phyloP scores from a whole-genome alignment of 2,797 vertebrate genomes.

The Silurus aristotelis region DNA sequence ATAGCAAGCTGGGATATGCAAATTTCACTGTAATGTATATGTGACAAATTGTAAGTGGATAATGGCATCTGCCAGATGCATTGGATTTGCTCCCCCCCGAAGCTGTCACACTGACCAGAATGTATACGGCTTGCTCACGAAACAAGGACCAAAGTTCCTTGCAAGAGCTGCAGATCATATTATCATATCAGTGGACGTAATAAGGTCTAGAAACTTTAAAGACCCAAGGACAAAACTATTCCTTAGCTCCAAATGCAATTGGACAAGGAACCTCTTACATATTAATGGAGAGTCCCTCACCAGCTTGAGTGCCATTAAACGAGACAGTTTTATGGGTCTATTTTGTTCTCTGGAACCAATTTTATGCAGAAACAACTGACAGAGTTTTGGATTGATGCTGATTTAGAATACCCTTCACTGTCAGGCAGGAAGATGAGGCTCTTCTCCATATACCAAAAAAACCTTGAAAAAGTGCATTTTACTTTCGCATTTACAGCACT shows the following conservation, averaged over 20 bases:
- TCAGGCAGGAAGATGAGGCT: not conserved
- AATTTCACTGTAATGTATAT: no score
- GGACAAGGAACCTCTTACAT: not conserved
- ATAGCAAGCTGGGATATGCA: no score
- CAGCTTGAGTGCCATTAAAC: conserved; percentile 18
- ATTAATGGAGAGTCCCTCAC: conserved; percentile 6
- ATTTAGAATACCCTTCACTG: not conserved
- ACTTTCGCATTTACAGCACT: not conserved
- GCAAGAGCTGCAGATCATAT: not conserved
- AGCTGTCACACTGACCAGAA: not conserved
- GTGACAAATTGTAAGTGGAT: no score
- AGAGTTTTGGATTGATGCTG: conserved; percentile 3
- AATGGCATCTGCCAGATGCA: not conserved
- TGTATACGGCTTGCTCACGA: not conserved
- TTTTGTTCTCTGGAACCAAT: conserved; percentile 9
- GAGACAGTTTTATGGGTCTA: conserved; percentile 1
- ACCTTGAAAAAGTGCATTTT: not conserved
- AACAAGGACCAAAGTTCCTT: not conserved
- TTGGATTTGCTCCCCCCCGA: not conserved
- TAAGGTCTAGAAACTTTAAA: not conserved
- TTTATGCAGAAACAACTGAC: not conserved
- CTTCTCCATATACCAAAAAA: not conserved
- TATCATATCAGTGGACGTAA: not conserved
- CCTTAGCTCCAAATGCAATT: not conserved
- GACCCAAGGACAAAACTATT: not conserved